These are phyloP conservation scores for Rafetus swinhoei DNA, from an alignment of 2,113 vertebrate genomes.

Conservation along the genomic window DNA sequence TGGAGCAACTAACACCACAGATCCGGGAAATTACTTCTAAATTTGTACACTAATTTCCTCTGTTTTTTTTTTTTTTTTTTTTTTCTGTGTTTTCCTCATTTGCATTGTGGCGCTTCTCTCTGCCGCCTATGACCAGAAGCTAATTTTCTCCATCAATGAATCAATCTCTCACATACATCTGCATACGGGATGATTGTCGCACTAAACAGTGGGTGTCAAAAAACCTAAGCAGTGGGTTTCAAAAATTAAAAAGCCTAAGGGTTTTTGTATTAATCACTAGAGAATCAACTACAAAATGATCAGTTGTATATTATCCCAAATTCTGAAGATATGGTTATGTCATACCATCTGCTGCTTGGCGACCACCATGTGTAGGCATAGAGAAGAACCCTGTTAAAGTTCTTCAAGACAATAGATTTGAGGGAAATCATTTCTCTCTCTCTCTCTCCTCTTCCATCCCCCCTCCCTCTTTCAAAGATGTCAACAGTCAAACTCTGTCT, in stretches of 20 bases:
- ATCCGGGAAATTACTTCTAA: constrained; percentile 23
- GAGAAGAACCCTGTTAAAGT: not conserved
- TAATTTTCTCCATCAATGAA: constrained; percentile 42
- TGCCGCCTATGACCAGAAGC: not conserved
- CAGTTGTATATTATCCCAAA: not conserved
- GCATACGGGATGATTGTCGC: not conserved
- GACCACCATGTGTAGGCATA: fast-evolving
- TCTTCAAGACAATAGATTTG: not conserved
- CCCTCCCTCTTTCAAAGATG: not conserved
- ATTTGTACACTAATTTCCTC: constrained; percentile 15
- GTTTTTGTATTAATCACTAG: not conserved
- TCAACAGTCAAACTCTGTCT: not conserved
- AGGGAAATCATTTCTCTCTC: not conserved
- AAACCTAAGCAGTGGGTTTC: not conserved
- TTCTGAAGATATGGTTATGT: fast-evolving
- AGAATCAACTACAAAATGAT: not conserved
- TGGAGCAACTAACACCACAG: not conserved
- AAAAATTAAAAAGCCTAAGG: not conserved
- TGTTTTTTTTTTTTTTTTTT: not conserved
- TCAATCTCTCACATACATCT: not conserved
- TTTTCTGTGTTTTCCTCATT: not conserved
- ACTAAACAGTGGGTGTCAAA: not conserved
- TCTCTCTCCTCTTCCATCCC: no score
- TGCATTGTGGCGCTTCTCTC: not conserved
- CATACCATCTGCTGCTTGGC: not conserved